Percentiles rank a stretch among this genome's conserved stretches.
Conservation (phyloP, 2,888 invertebrate species). For the Cephus sareptanus region DNA sequence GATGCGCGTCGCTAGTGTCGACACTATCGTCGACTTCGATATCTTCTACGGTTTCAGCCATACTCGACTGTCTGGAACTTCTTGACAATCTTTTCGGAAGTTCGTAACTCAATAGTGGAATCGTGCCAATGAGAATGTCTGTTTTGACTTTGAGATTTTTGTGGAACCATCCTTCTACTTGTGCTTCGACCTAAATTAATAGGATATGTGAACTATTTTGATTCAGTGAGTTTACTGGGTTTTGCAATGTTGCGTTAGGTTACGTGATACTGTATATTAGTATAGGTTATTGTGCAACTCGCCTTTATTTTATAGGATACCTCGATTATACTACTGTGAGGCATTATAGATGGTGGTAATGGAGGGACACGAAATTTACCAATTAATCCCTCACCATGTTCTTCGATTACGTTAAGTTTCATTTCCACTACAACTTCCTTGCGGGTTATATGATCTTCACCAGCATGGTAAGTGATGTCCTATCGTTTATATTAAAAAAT, state of each 20-base stretch:
- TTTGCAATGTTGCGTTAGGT: too few relatives aligned
- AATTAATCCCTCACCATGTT: slow-evolving; percentile 13
- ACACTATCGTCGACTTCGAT: neutral
- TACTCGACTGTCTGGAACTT: neutral
- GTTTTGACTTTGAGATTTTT: slow-evolving; percentile 20
- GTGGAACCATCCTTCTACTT: slow-evolving; percentile 19
- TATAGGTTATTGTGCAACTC: slow-evolving; percentile 1
- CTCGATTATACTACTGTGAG: slow-evolving; percentile 13
- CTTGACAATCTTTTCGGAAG: neutral
- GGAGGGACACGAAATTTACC: slow-evolving; percentile 11
- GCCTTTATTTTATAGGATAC: slow-evolving; percentile 16
- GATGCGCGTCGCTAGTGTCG: neutral
- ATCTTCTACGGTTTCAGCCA: neutral
- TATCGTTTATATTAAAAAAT: neutral
- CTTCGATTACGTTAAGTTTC: slow-evolving; percentile 13
- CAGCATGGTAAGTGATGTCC: slow-evolving; percentile 1
- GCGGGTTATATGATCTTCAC: slow-evolving; percentile 9
- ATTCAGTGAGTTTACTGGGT: neutral
- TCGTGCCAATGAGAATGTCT: slow-evolving; percentile 23
- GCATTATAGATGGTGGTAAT: slow-evolving; percentile 16
- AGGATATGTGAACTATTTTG: neutral
- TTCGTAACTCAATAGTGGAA: slow-evolving; percentile 21
- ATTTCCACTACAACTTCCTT: slow-evolving; percentile 18
- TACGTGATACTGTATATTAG: neutral
- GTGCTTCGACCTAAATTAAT: slow-evolving; percentile 16